Conservation (phyloP, 2,113 vertebrate species). For the Paramormyrops kingsleyae region DNA sequence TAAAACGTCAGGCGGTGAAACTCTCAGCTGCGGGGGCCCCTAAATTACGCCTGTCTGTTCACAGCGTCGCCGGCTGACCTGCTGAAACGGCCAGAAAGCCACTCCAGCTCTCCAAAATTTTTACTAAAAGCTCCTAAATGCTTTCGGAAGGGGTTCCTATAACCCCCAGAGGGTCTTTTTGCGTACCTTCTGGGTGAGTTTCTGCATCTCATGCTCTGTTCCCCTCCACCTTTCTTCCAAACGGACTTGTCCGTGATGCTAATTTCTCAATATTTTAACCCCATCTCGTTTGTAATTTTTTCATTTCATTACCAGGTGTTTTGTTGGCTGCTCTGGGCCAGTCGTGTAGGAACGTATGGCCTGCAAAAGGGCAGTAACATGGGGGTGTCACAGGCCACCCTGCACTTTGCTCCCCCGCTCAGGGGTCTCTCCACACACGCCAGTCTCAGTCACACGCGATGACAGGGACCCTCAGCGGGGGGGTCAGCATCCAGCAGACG, state of each 20-base stretch:
- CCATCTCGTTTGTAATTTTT: not conserved
- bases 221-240: not conserved
- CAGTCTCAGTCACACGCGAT: not conserved
- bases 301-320: not conserved
- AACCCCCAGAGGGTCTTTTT: not conserved
- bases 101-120: not conserved
- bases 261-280: not conserved
- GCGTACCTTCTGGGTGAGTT: not conserved
- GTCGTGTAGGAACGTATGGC: not conserved
- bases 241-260: not conserved
- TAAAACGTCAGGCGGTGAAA: not conserved
- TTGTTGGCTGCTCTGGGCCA: not conserved
- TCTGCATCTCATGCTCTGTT: not conserved
- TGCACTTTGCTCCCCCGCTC: not conserved
- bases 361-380: not conserved
- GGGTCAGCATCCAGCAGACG: not conserved
- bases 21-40: not conserved
- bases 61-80: not conserved
- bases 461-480: not conserved
- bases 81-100: not conserved
- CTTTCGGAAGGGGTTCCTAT: not conserved
- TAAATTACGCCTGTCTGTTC: not conserved
- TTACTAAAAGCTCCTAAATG: not conserved
- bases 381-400: not conserved
- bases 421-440: not conserved